Percentiles rank a stretch among this genome's conserved stretches.
These are phyloP conservation scores for Tetheella fluctuosa DNA, from an alignment of 2,888 invertebrate species.

Conservation along the genomic window DNA sequence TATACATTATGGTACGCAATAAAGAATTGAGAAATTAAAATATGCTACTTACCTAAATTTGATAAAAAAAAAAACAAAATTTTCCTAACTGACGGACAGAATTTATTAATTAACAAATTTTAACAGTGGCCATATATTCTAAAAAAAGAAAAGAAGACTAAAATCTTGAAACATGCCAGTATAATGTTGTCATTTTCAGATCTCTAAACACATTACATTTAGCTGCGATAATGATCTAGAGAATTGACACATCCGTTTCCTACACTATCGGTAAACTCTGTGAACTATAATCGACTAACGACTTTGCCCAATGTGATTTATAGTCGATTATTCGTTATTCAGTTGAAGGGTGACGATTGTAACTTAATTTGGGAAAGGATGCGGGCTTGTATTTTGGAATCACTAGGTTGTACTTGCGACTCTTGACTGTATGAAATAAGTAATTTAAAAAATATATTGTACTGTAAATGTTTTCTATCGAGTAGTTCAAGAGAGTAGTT, in stretches of 20 bases:
- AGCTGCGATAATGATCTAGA: slow-evolving; percentile 39
- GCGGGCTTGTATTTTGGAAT: slow-evolving; percentile 25
- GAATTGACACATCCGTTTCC: slow-evolving; percentile 52
- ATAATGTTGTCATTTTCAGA: background rate
- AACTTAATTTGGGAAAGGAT: slow-evolving; percentile 35
- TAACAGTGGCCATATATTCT: too few relatives aligned
- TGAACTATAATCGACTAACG: slow-evolving; percentile 36
- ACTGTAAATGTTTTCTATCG: too few relatives aligned
- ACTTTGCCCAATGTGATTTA: slow-evolving; percentile 32
- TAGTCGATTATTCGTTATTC: slow-evolving; percentile 24
- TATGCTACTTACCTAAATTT: too few relatives aligned
- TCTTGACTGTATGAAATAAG: background rate
- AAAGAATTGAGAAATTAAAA: too few relatives aligned
- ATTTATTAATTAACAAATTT: background rate
- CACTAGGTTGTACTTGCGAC: background rate
- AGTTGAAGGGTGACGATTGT: slow-evolving; percentile 29
- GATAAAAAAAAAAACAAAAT: too few relatives aligned
- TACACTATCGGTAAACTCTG: slow-evolving; percentile 31
- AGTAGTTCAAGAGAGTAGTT: background rate
- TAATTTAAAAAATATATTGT: too few relatives aligned
- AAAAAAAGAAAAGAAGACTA: too few relatives aligned
- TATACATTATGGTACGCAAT: too few relatives aligned
- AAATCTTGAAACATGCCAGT: slow-evolving; percentile 3
- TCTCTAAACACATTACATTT: slow-evolving; percentile 23
- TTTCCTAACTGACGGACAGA: background rate